phyloP scores from a whole-genome alignment of 2,888 invertebrate genomes.

The Parnassius mnemosyne region DNA sequence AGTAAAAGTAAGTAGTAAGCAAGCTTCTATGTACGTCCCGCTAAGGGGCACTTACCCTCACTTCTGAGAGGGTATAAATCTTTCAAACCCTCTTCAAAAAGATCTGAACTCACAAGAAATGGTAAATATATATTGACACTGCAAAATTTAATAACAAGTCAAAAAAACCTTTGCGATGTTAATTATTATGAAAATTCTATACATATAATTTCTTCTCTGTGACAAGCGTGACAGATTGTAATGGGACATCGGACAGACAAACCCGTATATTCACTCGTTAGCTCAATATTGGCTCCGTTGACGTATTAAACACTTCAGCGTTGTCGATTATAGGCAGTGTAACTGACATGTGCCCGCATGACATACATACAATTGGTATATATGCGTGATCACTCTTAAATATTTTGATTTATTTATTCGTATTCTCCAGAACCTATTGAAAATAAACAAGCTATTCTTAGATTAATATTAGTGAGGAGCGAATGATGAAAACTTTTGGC shows the following conservation, averaged over 20 bases:
- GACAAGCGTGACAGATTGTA: conserved; percentile 25
- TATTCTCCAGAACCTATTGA: no score
- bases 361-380: conserved; percentile 24
- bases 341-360: conserved; percentile 43
- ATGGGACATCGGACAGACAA: conserved; percentile 34
- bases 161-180: conserved; percentile 3
- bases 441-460: no score
- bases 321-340: conserved; percentile 31
- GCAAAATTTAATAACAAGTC: not conserved
- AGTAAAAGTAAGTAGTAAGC: no score
- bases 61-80: no score
- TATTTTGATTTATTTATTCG: no score
- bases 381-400: conserved; percentile 1
- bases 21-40: no score
- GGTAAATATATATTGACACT: no score
- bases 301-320: conserved; percentile 33
- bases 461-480: no score
- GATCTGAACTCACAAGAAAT: no score
- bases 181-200: conserved; percentile 12
- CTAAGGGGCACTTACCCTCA: no score
- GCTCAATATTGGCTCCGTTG: conserved; percentile 48
- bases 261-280: conserved; percentile 53
- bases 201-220: conserved; percentile 14
- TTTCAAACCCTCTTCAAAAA: no score
- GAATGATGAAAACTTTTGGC: no score